Evolutionary conservation across 2,113 vertebrate genomes (phyloP), one percentile per base, ranked within the genome.

Genomic region (Manacus vitellinus): DNA sequence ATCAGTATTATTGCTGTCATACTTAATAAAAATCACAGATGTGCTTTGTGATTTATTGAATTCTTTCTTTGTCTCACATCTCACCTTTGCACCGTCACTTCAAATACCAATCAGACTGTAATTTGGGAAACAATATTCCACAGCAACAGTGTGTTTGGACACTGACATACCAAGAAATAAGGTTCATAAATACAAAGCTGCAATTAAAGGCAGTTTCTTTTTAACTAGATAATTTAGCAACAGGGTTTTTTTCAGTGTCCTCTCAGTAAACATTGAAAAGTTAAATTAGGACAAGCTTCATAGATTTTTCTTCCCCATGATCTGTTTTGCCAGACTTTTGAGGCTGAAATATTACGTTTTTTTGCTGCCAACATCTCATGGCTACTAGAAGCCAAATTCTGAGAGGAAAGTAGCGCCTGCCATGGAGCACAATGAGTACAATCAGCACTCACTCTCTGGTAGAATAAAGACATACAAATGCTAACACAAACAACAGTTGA

Each of bases 1-100:
- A 98, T 98, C 95, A 96, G 92, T 89, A 97, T 95, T 97, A 98
- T 97, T 95, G 94, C 96, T 98, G 98, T 96, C 98, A 96, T 90
- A 94, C 77, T 94, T 98, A 97, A 98, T 98, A 97, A 97, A 98
- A 98, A 97, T 97, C 97, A 98, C 91, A 97, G 89, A 91, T 80
- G 77, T 94, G 93, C 88, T 95, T 92, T 92, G 93, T 4, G 12
- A 97, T 92, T 92, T 96, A 97, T 98, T 97, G 94, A 98, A 97
- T 98, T 97, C 87, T 94, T 96, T 96, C 94, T 97, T 97, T 98
- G 97, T 98, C 94, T 98, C 95, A 81, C 85, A 87, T 92, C 94
- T 98, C 97, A 98, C 98, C 97, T 98, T 97, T 98, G 97, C 73
- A 97, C 96, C 85, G 5, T 94, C 59, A 77, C 97, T 97, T 97